Conservation (phyloP, 2,113 vertebrate genomes). For the Gadus chalcogrammus region DNA sequence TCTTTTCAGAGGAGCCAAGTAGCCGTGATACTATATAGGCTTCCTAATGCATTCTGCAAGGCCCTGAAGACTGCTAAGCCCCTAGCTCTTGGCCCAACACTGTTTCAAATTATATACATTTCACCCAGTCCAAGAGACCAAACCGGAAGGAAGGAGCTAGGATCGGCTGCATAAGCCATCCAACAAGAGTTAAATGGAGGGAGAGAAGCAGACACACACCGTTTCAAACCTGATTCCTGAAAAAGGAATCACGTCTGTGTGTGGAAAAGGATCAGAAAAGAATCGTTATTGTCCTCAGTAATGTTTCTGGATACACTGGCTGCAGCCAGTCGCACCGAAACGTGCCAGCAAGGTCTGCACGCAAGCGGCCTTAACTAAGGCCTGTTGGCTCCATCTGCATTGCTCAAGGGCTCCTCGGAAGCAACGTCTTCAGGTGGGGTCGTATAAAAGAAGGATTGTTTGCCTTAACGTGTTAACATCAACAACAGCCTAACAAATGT, state of each 20-base stretch:
- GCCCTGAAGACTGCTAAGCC: conserved; percentile 22
- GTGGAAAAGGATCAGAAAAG: conserved; percentile 5
- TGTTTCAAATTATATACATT: conserved; percentile 39
- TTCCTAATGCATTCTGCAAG: conserved; percentile 26
- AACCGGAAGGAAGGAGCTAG: conserved; percentile 12
- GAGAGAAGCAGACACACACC: conserved; percentile 3
- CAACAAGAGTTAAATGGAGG: conserved; percentile 21
- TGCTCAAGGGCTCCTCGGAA: conserved; percentile 10
- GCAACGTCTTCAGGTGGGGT: conserved; percentile 12
- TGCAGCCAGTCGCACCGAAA: conserved; percentile 10
- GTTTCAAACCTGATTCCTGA: not conserved
- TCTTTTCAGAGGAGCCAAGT: conserved; percentile 46
- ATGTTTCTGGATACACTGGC: not conserved
- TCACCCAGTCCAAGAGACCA: conserved; percentile 25
- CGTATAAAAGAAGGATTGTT: conserved; percentile 4
- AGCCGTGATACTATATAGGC: conserved; percentile 34
- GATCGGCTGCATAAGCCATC: too few species aligned
- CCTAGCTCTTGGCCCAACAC: conserved; percentile 41
- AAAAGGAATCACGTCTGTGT: too few species aligned
- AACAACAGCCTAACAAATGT: not conserved
- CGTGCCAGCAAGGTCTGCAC: conserved; percentile 26
- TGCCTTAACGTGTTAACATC: conserved; percentile 9
- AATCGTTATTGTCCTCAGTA: not conserved
- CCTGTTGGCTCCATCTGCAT: conserved; percentile 33
- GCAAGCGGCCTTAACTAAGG: conserved; percentile 37